These are phyloP conservation scores for Cyprinodon tularosa DNA, from an alignment of 2,113 vertebrate species.

Conservation along the genomic window DNA sequence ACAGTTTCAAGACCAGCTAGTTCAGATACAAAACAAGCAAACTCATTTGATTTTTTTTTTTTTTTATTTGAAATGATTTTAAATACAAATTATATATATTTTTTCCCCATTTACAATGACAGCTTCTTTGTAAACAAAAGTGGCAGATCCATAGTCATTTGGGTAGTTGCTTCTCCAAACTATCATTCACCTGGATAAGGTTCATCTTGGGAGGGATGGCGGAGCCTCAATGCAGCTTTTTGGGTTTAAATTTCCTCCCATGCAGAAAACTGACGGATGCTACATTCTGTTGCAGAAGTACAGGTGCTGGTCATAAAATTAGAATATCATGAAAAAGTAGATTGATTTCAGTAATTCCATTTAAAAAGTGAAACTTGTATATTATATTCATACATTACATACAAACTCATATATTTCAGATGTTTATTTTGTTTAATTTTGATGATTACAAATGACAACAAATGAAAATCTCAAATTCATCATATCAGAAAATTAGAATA, in stretches of 20 bases:
- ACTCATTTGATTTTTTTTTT: slow-evolving; percentile 83
- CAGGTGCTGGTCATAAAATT: too few species aligned
- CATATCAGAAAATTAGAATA: too few species aligned
- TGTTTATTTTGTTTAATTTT: too few species aligned
- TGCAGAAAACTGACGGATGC: slow-evolving; percentile 71
- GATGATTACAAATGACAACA: too few species aligned
- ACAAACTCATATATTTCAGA: too few species aligned
- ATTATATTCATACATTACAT: too few species aligned
- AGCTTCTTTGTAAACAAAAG: slow-evolving; percentile 89
- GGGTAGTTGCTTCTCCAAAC: slow-evolving; percentile 61
- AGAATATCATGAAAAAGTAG: too few species aligned
- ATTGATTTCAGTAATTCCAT: too few species aligned
- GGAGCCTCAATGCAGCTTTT: slow-evolving; percentile 63
- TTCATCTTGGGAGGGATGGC: slow-evolving; percentile 51
- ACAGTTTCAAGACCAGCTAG: too few species aligned
- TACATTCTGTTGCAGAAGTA: slow-evolving; percentile 78
- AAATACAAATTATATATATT: slow-evolving; percentile 89
- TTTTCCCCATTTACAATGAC: slow-evolving; percentile 87
- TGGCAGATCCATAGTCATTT: slow-evolving; percentile 78
- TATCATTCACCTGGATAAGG: slow-evolving; percentile 22
- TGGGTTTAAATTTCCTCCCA: slow-evolving; percentile 22
- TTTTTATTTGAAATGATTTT: slow-evolving; percentile 92
- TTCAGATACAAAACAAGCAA: not conserved
- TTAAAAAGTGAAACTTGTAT: too few species aligned
- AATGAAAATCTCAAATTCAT: too few species aligned